Conservation (phyloP, 2,113 vertebrate species). For the Xiphophorus maculatus region DNA sequence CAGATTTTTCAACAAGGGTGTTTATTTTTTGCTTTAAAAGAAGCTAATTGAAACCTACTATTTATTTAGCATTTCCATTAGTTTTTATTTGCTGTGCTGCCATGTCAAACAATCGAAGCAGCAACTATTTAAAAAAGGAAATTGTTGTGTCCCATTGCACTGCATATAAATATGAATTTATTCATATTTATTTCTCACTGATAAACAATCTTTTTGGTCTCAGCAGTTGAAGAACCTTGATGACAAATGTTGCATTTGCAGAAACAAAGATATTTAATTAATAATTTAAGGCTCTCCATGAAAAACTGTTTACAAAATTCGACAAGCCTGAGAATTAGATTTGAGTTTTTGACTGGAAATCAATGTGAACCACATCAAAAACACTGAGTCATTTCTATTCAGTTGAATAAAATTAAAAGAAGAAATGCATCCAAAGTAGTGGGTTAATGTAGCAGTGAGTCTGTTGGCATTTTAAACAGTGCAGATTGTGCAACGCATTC, state of each 20-base stretch:
- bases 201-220: neutral
- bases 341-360: neutral
- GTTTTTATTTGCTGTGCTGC: neutral
- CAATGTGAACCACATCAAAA: neutral
- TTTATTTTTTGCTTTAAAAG: neutral
- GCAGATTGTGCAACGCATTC: conserved; percentile 13
- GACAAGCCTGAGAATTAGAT: neutral
- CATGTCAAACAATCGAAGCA: neutral
- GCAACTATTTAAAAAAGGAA: neutral
- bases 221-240: neutral
- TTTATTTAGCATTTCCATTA: neutral
- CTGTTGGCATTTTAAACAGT: neutral
- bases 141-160: neutral
- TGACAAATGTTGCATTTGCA: neutral
- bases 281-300: neutral
- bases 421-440: conserved; percentile 9
- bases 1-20: neutral
- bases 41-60: neutral
- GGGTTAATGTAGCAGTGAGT: neutral
- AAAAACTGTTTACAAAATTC: neutral
- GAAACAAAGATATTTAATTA: neutral
- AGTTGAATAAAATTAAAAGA: neutral
- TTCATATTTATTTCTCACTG: neutral
- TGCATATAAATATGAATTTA: neutral
- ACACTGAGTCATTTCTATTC: neutral